Conservation (phyloP, 1,140 invertebrate species). For the Drosophila oshimai region DNA sequence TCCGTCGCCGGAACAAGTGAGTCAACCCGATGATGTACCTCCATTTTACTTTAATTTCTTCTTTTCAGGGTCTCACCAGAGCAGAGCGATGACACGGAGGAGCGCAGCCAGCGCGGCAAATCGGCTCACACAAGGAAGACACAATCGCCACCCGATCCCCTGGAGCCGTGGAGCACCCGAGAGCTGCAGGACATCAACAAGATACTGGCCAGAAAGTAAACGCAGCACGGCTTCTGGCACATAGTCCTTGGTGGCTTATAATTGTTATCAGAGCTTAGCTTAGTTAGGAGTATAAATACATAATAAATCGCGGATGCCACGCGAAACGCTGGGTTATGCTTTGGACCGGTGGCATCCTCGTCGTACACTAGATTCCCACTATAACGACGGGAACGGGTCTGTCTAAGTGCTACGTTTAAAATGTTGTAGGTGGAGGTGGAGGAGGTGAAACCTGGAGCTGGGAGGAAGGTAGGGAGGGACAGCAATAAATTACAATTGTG, state of each 20-base stretch:
- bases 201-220: conserved; percentile 84
- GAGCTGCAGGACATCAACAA: conserved; percentile 89
- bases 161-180: conserved; percentile 89
- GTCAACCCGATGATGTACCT: background rate
- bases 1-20: conserved; percentile 74
- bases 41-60: too few species aligned
- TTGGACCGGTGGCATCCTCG: conserved; percentile 1
- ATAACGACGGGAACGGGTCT: background rate
- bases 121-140: conserved; percentile 67
- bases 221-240: conserved; percentile 12
- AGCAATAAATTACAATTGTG: conserved; percentile 38
- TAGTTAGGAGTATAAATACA: conserved; percentile 51
- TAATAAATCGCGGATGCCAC: conserved; percentile 23
- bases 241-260: conserved; percentile 50
- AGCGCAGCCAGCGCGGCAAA: conserved; percentile 29
- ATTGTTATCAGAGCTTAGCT: conserved; percentile 42
- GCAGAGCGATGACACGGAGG: conserved; percentile 37
- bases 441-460: conserved; percentile 26
- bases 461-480: background rate
- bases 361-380: background rate
- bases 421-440: background rate
- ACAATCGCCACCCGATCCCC: conserved; percentile 85
- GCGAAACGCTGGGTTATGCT: background rate
- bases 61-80: conserved; percentile 58
- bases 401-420: conserved; percentile 12